Evolutionary conservation across 2,888 invertebrate species (phyloP).

Genomic region (Oxystoma pomonae): DNA sequence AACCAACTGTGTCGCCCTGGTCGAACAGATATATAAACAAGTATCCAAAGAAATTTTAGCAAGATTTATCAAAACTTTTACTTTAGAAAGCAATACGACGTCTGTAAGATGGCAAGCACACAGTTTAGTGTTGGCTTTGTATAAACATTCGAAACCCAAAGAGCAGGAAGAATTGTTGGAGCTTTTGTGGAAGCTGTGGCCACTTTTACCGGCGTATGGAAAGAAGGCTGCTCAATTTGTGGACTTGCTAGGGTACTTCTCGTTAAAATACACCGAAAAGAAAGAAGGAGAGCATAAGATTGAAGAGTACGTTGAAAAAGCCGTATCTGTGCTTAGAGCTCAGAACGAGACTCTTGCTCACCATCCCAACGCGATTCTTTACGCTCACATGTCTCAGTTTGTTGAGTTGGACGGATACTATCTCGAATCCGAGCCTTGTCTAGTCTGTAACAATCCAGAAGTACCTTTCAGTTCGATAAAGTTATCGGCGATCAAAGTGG

Average conservation of each 20-base stretch:
- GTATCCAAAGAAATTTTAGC: slow-evolving; percentile 61
- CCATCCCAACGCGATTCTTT: slow-evolving; percentile 92
- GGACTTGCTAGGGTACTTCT: slow-evolving; percentile 92
- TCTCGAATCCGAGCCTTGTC: slow-evolving; percentile 93
- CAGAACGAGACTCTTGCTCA: slow-evolving; percentile 85
- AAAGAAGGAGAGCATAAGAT: slow-evolving; percentile 51
- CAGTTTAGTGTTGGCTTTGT: slow-evolving; percentile 76
- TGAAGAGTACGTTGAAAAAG: slow-evolving; percentile 76
- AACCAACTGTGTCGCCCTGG: slow-evolving; percentile 61
- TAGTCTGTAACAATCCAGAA: slow-evolving; percentile 97
- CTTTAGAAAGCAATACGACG: slow-evolving; percentile 89
- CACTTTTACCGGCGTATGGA: slow-evolving; percentile 83
- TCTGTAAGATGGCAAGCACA: slow-evolving; percentile 96
- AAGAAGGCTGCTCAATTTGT: slow-evolving; percentile 95
- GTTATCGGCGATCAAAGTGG: slow-evolving; percentile 88
- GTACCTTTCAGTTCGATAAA: slow-evolving; percentile 89
- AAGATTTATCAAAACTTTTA: slow-evolving; percentile 82
- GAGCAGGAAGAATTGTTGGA: slow-evolving; percentile 80
- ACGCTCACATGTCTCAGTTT: slow-evolving; percentile 87
- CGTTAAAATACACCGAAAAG: slow-evolving; percentile 78
- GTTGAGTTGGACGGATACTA: slow-evolving; percentile 96
- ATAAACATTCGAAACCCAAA: slow-evolving; percentile 72
- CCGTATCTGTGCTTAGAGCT: slow-evolving; percentile 78
- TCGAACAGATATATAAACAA: slow-evolving; percentile 66
- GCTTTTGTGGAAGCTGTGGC: slow-evolving; percentile 89